These are phyloP conservation scores for Ispidina picta DNA, from an alignment of 2,797 vertebrate genomes.

Conservation along the genomic window DNA sequence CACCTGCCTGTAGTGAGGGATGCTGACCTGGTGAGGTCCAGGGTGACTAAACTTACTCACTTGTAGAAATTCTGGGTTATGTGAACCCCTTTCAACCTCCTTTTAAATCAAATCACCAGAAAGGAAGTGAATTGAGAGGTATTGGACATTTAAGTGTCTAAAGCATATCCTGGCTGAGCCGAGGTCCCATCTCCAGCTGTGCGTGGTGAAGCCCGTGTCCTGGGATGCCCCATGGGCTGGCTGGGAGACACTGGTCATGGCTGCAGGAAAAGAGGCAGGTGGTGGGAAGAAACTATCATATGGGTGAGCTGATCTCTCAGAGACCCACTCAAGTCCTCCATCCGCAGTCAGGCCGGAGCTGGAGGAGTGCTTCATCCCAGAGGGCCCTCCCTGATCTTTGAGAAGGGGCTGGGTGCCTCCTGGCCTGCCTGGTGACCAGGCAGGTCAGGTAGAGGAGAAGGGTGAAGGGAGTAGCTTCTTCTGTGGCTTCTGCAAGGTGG, in stretches of 20 bases:
- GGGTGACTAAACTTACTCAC: background rate
- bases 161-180: background rate
- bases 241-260: fast-evolving
- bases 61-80: background rate
- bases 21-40: background rate
- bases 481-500: background rate
- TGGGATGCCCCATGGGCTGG: fast-evolving
- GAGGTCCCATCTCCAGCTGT: background rate
- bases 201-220: fast-evolving
- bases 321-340: background rate
- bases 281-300: background rate
- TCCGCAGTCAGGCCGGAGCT: fast-evolving
- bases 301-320: background rate
- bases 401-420: background rate
- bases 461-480: background rate
- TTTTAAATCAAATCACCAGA: background rate
- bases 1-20: background rate
- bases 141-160: background rate
- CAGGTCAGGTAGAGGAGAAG: background rate
- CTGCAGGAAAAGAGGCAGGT: background rate
- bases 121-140: background rate
- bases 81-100: background rate
- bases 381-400: background rate
- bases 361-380: background rate
- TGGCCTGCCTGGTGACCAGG: fast-evolving